Percentiles rank a stretch among this genome's conserved stretches.
These are phyloP conservation scores for Premnoplex brunnescens DNA, from an alignment of 2,797 vertebrate species.

Conservation along the genomic window DNA sequence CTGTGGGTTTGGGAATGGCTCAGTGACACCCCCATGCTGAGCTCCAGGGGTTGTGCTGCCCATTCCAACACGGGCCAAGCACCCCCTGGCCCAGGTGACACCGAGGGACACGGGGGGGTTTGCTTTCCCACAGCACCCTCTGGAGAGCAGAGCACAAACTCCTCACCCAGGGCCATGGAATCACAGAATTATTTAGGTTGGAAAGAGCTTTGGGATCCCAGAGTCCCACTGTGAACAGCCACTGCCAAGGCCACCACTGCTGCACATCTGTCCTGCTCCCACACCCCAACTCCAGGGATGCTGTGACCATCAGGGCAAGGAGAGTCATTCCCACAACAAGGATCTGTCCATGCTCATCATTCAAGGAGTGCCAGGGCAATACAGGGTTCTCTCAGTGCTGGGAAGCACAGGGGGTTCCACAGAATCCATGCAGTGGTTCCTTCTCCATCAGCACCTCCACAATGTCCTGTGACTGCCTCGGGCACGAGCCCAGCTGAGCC, in stretches of 20 bases:
- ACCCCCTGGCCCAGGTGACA: not conserved
- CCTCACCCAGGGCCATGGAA: not conserved
- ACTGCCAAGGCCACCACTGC: not conserved
- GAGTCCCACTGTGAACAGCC: not conserved
- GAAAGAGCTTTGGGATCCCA: not conserved
- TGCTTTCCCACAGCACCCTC: not conserved
- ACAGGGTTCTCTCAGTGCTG: not conserved
- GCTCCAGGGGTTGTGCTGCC: not conserved
- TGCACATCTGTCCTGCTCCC: not conserved
- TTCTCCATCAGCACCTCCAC: not conserved
- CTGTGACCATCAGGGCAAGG: not conserved
- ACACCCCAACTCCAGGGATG: fast-evolving
- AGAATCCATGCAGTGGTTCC: not conserved
- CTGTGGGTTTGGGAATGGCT: not conserved
- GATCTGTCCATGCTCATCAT: not conserved
- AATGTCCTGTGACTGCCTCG: fast-evolving
- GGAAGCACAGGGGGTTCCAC: not conserved
- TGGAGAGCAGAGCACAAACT: not conserved
- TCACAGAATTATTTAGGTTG: not conserved
- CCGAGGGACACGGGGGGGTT: not conserved
- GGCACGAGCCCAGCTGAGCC: fast-evolving
- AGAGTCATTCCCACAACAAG: not conserved
- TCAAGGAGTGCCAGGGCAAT: fast-evolving
- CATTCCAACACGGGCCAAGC: not conserved
- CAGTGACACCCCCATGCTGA: not conserved